Evolutionary conservation across 2,888 invertebrate species (phyloP), one percentile per base, ranked within the genome.

Genomic region (Eupithecia tripunctaria): DNA sequence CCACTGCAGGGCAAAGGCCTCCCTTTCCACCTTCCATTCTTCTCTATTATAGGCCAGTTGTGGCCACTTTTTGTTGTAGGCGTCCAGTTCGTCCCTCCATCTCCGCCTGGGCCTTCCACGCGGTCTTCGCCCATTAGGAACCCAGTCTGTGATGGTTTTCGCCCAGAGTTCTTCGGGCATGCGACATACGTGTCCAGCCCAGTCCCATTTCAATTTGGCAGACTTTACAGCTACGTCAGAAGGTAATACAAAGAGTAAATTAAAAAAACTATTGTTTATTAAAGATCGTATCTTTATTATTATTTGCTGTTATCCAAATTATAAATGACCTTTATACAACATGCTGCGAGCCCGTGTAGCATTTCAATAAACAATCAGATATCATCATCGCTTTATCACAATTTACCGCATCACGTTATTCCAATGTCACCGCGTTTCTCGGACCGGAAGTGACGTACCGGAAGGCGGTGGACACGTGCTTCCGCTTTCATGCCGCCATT

Each of bases 401-500:
- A 69, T 71, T 51, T 68, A 38, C 70, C 72, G 47, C 65, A 65
- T 36, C 73, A 68, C 67, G 38, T 64, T n/a, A 63, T 59, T 70
- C 74, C 74, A 74, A 74, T 67, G 70, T 74, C 74, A 73, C 15
- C 68, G 68, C 73, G 72, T 72, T 63, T 72, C 70, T 67, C 74
- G 71, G 38, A 29, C 71, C 75, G 76, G 76, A 75, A 73, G 68
- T 67, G 67, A 32, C 66, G 63, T 18, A 18, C 68, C 73, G 74
- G 74, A 77, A 72, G 76, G 71, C 73, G 68, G 71, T 72, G 75
- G 64, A 67, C 77, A 68, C 70, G 70, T 59, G 66, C 72, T 71
- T 67, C 74, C 73, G 74, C 69, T 75, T 78, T 67, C 71, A 71
- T 66, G 69, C 63, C 60, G 71, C 70, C 69, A 72, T 68, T 70